phyloP scores from a whole-genome alignment of 2,113 vertebrate species.

The Amazona vittata region DNA sequence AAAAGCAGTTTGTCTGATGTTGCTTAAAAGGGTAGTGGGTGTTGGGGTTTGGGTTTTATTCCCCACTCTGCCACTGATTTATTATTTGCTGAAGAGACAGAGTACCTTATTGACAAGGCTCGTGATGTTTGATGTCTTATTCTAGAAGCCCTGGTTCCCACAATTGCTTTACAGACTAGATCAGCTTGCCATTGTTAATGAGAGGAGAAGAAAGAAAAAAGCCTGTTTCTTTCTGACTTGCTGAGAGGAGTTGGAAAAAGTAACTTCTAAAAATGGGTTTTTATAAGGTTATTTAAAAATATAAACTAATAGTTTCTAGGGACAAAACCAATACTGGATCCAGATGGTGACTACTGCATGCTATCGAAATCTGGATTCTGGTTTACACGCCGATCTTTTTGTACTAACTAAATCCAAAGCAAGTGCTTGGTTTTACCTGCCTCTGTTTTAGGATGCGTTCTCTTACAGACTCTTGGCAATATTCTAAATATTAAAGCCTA shows the following conservation, averaged over 20 bases:
- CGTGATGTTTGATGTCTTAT: background rate
- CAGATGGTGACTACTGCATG: background rate
- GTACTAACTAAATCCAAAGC: background rate
- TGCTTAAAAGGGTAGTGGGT: background rate
- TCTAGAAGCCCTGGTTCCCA: background rate
- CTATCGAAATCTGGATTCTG: background rate
- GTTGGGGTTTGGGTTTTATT: background rate
- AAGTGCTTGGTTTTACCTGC: background rate
- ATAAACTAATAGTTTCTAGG: background rate
- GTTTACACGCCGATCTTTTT: background rate
- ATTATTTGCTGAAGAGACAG: background rate
- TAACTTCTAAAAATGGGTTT: background rate
- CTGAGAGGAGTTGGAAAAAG: background rate
- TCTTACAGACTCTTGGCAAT: background rate
- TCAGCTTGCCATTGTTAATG: background rate
- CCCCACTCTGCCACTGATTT: background rate
- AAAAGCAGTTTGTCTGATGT: background rate
- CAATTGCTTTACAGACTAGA: background rate
- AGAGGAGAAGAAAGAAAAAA: background rate
- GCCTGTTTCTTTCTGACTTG: background rate
- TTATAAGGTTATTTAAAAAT: background rate
- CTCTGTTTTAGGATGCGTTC: background rate
- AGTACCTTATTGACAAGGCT: background rate
- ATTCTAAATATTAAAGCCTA: background rate
- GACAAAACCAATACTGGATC: background rate